These are phyloP conservation scores for Nothobranchius furzeri DNA, from an alignment of 2,113 vertebrate genomes.

Conservation along the genomic window DNA sequence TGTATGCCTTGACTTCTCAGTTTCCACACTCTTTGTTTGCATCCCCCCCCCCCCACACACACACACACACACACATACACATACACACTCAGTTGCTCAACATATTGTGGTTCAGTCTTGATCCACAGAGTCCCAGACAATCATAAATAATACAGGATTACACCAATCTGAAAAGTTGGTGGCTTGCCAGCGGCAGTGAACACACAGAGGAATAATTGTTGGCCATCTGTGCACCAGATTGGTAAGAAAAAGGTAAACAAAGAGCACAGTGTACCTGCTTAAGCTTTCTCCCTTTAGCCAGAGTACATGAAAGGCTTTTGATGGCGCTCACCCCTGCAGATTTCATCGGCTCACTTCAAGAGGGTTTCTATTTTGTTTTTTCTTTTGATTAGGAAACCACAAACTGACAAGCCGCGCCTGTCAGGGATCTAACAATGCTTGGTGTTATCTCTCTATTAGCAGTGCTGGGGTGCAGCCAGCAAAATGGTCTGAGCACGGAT, in stretches of 20 bases:
- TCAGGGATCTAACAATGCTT: slow-evolving; percentile 67
- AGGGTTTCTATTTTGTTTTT: slow-evolving; percentile 28
- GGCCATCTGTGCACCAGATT: slow-evolving; percentile 81
- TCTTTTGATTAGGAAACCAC: slow-evolving; percentile 61
- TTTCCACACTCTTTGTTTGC: slow-evolving; percentile 74
- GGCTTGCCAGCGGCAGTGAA: slow-evolving; percentile 71
- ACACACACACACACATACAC: no score
- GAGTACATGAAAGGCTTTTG: slow-evolving; percentile 68
- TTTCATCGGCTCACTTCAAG: slow-evolving; percentile 54
- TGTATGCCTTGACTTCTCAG: slow-evolving; percentile 69
- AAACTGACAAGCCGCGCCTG: slow-evolving; percentile 70
- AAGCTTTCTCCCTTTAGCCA: slow-evolving; percentile 52
- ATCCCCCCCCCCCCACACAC: slow-evolving; percentile 54
- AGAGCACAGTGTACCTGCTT: slow-evolving; percentile 77
- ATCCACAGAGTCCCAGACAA: slow-evolving; percentile 79
- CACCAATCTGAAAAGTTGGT: slow-evolving; percentile 79
- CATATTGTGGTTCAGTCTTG: slow-evolving; percentile 81
- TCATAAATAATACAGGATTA: slow-evolving; percentile 85
- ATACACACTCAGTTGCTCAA: slow-evolving; percentile 73
- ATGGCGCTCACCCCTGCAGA: slow-evolving; percentile 63
- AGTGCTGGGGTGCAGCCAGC: slow-evolving; percentile 39
- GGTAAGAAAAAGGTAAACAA: slow-evolving; percentile 79
- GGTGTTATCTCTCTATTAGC: slow-evolving; percentile 67
- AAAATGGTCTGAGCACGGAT: slow-evolving; percentile 46
- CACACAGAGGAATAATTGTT: slow-evolving; percentile 81